phyloP scores from a whole-genome alignment of 2,113 vertebrate species.

The Neotragus moschatus region DNA sequence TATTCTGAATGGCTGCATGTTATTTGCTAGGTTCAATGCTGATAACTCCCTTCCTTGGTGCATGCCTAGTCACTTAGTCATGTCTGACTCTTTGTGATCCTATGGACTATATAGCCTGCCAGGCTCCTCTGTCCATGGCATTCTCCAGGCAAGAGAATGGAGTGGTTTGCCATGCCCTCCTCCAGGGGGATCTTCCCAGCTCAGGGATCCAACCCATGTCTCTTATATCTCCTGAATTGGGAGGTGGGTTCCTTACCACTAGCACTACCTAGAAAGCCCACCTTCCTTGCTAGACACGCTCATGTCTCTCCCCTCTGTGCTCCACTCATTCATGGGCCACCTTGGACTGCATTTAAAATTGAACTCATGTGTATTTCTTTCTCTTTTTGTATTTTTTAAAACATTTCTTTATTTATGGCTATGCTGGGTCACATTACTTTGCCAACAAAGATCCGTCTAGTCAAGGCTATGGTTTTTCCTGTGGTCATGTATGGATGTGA shows the following conservation, averaged over 20 bases:
- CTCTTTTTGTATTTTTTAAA: not conserved
- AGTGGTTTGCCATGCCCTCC: not conserved
- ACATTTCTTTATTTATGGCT: not conserved
- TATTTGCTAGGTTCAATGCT: not conserved
- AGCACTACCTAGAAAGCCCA: not conserved
- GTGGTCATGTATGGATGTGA: too few species aligned
- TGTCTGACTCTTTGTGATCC: not conserved
- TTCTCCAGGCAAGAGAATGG: not conserved
- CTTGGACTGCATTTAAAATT: not conserved
- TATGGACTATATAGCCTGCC: not conserved
- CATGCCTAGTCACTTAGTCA: not conserved
- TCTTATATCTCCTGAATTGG: not conserved
- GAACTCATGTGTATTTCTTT: not conserved
- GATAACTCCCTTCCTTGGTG: not conserved
- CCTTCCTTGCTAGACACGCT: not conserved
- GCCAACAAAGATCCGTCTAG: too few species aligned
- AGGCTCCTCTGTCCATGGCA: not conserved
- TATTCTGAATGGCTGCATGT: not conserved
- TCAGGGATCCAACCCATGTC: not conserved
- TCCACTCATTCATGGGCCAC: not conserved
- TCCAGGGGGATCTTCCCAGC: not conserved
- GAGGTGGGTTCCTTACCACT: not conserved
- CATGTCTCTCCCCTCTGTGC: not conserved
- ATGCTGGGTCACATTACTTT: not conserved
- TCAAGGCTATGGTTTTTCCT: too few species aligned